Evolutionary conservation across 2,113 vertebrate species (phyloP).

Genomic region (Maccullochella peelii): DNA sequence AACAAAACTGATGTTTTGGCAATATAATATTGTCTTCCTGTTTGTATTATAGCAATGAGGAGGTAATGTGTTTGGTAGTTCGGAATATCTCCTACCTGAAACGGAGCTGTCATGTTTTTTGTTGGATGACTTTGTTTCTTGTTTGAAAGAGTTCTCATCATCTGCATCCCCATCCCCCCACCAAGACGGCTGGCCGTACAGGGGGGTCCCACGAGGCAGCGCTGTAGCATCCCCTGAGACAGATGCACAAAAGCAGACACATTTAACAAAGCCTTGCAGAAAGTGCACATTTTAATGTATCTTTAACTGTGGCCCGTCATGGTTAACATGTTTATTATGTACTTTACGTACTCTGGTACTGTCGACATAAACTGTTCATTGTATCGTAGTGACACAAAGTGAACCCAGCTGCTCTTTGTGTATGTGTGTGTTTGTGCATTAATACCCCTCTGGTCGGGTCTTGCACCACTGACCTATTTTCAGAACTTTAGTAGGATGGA

Average conservation of each 20-base stretch:
- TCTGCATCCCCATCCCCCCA: conserved; percentile 97
- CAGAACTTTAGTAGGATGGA: conserved; percentile 34
- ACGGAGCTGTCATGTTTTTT: conserved; percentile 86
- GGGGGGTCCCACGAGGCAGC: conserved; percentile 93
- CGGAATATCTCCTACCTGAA: conserved; percentile 81
- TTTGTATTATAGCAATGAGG: background rate
- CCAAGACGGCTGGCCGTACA: conserved; percentile 98
- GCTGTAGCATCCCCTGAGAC: conserved; percentile 87
- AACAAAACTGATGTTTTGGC: background rate
- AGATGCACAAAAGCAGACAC: conserved; percentile 32
- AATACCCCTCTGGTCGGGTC: conserved; percentile 41
- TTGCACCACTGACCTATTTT: conserved; percentile 71
- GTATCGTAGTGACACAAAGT: conserved; percentile 24
- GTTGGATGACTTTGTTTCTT: conserved; percentile 87
- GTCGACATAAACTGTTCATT: conserved; percentile 15
- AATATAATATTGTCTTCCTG: background rate
- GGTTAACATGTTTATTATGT: conserved; percentile 2
- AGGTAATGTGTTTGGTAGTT: background rate
- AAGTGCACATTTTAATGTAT: background rate
- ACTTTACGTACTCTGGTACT: background rate
- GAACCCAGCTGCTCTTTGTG: conserved; percentile 45
- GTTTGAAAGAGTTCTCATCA: conserved; percentile 91
- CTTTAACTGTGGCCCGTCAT: background rate
- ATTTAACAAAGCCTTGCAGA: conserved; percentile 5
- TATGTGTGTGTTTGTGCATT: conserved; percentile 35